Conservation (phyloP, 2,888 invertebrate species). For the Strigamia transsilvanica region DNA sequence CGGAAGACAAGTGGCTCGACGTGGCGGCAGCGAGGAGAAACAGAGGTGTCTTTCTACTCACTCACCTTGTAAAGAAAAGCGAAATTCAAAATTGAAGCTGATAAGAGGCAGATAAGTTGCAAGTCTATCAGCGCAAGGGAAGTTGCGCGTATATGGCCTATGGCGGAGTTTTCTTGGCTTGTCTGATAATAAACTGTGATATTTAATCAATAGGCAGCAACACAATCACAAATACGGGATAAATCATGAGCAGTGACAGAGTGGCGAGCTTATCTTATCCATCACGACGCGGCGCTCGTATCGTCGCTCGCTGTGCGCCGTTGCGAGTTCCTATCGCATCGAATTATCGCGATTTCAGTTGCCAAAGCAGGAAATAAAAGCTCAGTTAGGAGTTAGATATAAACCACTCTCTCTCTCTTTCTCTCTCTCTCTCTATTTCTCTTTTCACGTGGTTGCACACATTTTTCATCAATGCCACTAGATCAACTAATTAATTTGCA, state of each 20-base stretch:
- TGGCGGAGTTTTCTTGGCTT: slow-evolving; percentile 26
- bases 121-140: slow-evolving; percentile 11
- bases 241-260: slow-evolving; percentile 52
- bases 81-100: slow-evolving; percentile 30
- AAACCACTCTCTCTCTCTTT: slow-evolving; percentile 20
- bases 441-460: slow-evolving; percentile 30
- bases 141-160: slow-evolving; percentile 16
- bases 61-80: slow-evolving; percentile 24
- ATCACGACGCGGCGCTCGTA: slow-evolving; percentile 48
- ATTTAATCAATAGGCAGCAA: slow-evolving; percentile 51
- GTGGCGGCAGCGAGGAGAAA: slow-evolving; percentile 24
- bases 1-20: slow-evolving; percentile 30
- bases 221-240: slow-evolving; percentile 50
- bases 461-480: slow-evolving; percentile 26
- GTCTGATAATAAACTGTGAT: slow-evolving; percentile 36
- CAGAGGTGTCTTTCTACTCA: slow-evolving; percentile 18
- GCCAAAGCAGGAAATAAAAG: slow-evolving; percentile 30
- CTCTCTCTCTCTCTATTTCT: neutral
- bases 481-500: slow-evolving; percentile 18
- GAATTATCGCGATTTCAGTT: slow-evolving; percentile 30
- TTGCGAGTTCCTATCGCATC: slow-evolving; percentile 26
- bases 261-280: slow-evolving; percentile 51
- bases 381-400: slow-evolving; percentile 26
- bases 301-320: slow-evolving; percentile 30
- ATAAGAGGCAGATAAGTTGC: slow-evolving; percentile 10